A percentile compares a stretch with the other conserved stretches of the same genome.
Evolutionary conservation across 1,140 invertebrate species (phyloP).

Genomic region (Sarcophaga peregrina): DNA sequence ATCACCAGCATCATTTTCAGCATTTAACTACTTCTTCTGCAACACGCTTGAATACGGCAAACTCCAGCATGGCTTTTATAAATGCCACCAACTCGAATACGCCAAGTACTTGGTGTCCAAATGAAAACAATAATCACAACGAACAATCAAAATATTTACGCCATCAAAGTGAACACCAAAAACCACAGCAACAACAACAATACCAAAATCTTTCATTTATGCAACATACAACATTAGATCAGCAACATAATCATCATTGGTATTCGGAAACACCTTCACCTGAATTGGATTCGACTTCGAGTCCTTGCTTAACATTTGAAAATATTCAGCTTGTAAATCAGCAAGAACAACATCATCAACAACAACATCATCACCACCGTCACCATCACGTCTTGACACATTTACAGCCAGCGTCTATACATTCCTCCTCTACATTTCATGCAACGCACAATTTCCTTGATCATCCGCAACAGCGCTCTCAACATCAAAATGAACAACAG

Average conservation of each 20-base stretch:
- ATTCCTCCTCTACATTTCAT: conserved; percentile 11
- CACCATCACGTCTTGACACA: not conserved
- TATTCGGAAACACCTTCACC: conserved; percentile 32
- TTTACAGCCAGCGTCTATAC: not conserved
- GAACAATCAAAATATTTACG: conserved; percentile 4
- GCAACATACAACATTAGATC: not conserved
- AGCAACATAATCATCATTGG: not conserved
- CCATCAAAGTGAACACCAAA: not conserved
- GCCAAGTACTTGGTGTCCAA: not conserved
- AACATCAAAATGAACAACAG: not conserved
- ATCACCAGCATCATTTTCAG: conserved; percentile 43
- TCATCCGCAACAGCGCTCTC: not conserved
- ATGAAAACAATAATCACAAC: not conserved
- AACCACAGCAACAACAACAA: not conserved
- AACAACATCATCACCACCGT: not conserved
- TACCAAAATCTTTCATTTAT: not conserved
- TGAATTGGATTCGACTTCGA: not conserved
- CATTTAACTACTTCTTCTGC: not conserved
- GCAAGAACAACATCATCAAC: not conserved
- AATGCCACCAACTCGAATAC: not conserved
- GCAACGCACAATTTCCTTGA: not conserved
- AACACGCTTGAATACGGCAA: not conserved
- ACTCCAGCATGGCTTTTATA: not conserved
- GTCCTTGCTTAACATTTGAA: not conserved
- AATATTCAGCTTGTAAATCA: not conserved